Base-by-base conservation (phyloP, 1,140 invertebrate genomes). In the Drosophila ambigua region DNA sequence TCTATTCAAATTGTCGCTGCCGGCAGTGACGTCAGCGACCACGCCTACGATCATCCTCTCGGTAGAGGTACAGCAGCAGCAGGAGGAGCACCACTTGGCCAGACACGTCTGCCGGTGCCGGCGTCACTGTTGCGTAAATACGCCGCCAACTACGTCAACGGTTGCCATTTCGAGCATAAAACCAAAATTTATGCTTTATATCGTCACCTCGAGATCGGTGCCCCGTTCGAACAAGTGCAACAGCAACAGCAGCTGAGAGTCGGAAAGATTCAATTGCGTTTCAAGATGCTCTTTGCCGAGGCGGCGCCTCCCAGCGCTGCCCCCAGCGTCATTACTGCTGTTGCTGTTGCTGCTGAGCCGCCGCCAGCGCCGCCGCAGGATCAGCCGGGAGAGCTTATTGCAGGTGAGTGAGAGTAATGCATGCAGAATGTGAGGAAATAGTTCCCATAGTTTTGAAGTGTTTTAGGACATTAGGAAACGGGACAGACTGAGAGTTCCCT, bases 171-270 rank as follows among this genome's bases (percentile, higher is more conserved):
- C 75, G 72, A 77, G 69, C 74, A 90, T 81, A 90, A 81, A 87
- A 87, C 82, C 73, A 73, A 91, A 90, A 87, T 91, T 77, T 91
- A 91, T 91, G 85, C 90, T 72, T 79, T 91, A 78, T 88, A 91
- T 80, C 73, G 84, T 84, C 84, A 89, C 83, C 64, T 88, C 76
- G 58, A 73, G 83, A 83, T 78, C 77, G 62, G 83, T 87, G 85
- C 77, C 87, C 71, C 80, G 84, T 77, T 76, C 68, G 53, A 79
- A 82, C 72, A 91, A 88, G 81, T 90, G 88, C 87, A 90, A 85
- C 79, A 90, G 88, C 88, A 88, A 84, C 83, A 85, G 79, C 89
- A 85, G 84, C 88, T 89, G 84, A 85, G 50, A 72, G 77, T 79
- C 69, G 78, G 72, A 51, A 72, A 68, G 59, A 65, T 74, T 57